These are phyloP conservation scores for Chlorodrepanis virens DNA, from an alignment of 2,113 vertebrate species.

Conservation along the genomic window DNA sequence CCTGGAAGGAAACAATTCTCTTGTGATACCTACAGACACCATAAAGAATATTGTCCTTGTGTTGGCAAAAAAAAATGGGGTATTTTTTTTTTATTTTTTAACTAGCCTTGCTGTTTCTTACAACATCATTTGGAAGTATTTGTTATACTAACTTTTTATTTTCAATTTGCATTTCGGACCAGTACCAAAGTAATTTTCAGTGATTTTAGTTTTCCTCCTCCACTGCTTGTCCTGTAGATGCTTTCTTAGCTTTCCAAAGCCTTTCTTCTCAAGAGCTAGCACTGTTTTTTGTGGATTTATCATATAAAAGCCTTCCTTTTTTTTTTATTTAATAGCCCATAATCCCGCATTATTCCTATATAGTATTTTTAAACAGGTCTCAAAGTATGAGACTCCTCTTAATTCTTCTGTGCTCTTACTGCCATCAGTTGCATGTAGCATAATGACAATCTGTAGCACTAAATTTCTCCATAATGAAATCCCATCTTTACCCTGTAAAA, in stretches of 20 bases:
- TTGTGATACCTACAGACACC: conserved; percentile 95
- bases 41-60: conserved; percentile 93
- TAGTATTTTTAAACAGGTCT: neutral
- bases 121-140: neutral
- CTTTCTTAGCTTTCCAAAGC: neutral
- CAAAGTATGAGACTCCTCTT: neutral
- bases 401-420: neutral
- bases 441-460: neutral
- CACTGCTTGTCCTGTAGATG: neutral
- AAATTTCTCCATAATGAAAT: neutral
- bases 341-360: neutral
- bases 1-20: conserved; percentile 84
- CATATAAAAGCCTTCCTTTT: neutral
- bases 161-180: neutral
- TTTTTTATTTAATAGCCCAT: neutral
- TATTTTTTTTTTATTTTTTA: conserved; percentile 63
- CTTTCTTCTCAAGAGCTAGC: neutral
- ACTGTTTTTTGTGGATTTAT: neutral
- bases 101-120: neutral
- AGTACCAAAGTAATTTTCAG: neutral
- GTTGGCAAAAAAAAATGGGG: conserved; percentile 89
- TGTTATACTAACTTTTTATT: neutral
- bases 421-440: neutral
- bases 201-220: neutral
- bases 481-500: neutral